Percentiles rank a stretch among this genome's conserved stretches.
Evolutionary conservation across 2,888 invertebrate species (phyloP).

Genomic region (Nematopogon swammerdamellus): DNA sequence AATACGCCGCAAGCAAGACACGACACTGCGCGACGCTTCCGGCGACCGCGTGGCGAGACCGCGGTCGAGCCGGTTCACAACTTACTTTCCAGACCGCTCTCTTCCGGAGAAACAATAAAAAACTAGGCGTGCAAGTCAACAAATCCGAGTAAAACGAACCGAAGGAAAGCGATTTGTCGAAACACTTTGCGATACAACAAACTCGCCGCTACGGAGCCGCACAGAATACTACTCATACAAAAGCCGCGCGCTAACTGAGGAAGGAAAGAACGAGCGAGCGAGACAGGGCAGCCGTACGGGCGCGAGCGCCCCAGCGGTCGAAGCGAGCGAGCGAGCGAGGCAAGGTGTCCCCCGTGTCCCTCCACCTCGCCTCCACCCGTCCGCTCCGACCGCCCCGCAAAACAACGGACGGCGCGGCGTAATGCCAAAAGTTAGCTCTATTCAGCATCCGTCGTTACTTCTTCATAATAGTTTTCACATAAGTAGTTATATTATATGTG

Average conservation of each 20-base stretch:
- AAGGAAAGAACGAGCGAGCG: too few species aligned
- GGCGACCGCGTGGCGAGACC: not conserved
- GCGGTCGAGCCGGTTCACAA: too few species aligned
- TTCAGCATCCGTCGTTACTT: too few species aligned
- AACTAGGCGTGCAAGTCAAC: too few species aligned
- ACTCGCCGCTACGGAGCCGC: not conserved
- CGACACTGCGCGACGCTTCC: not conserved
- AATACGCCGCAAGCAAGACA: not conserved
- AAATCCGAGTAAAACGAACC: too few species aligned
- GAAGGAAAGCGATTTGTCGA: not conserved
- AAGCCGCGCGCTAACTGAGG: conserved; percentile 33
- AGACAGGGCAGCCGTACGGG: not conserved
- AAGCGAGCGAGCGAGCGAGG: not conserved
- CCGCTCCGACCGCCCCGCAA: conserved; percentile 29
- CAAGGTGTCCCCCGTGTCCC: not conserved
- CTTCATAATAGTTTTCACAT: too few species aligned
- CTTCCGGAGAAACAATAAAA: not conserved
- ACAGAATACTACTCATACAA: conserved; percentile 19
- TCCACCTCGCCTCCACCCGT: conserved; percentile 23
- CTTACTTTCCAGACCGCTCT: too few species aligned
- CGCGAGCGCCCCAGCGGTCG: too few species aligned
- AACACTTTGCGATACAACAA: conserved; percentile 1
- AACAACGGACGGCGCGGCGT: too few species aligned
- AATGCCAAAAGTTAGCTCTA: too few species aligned
- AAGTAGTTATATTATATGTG: too few species aligned